Evolutionary conservation across 2,113 vertebrate species (phyloP).

Genomic region (Anser cygnoides): DNA sequence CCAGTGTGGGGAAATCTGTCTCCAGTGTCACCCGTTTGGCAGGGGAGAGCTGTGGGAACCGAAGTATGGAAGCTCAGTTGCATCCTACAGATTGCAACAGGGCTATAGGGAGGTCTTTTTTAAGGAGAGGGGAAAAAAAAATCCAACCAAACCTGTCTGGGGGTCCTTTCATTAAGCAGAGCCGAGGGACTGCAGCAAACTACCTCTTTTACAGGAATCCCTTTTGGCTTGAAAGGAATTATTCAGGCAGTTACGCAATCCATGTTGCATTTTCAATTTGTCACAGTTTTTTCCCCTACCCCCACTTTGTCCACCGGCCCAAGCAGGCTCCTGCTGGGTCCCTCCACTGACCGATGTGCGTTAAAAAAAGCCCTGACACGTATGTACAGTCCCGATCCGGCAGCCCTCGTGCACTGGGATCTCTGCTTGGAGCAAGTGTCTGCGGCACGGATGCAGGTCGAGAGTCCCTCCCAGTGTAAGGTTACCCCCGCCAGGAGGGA

Average conservation of each 20-base stretch:
- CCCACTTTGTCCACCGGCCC: constrained; percentile 33
- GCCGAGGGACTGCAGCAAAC: neutral
- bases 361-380: neutral
- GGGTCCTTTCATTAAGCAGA: neutral
- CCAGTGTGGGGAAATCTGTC: neutral
- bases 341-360: constrained; percentile 1
- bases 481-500: neutral
- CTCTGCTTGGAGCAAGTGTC: neutral
- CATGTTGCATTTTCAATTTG: constrained; percentile 69
- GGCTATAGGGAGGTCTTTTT: neutral
- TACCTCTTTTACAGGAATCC: constrained; percentile 31
- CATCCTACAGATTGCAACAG: neutral
- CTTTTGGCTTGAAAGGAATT: constrained; percentile 52
- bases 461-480: neutral
- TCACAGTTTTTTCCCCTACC: constrained; percentile 27
- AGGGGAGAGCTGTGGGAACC: neutral
- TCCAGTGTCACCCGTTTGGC: neutral
- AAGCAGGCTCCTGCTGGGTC: constrained; percentile 10
- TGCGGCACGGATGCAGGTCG: neutral
- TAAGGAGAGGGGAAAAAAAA: neutral
- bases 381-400: neutral
- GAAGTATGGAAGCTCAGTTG: neutral
- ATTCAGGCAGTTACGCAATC: constrained; percentile 45
- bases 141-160: neutral
- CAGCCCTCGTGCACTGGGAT: neutral